Conservation (phyloP, 2,113 vertebrate species). For the Egretta garzetta region DNA sequence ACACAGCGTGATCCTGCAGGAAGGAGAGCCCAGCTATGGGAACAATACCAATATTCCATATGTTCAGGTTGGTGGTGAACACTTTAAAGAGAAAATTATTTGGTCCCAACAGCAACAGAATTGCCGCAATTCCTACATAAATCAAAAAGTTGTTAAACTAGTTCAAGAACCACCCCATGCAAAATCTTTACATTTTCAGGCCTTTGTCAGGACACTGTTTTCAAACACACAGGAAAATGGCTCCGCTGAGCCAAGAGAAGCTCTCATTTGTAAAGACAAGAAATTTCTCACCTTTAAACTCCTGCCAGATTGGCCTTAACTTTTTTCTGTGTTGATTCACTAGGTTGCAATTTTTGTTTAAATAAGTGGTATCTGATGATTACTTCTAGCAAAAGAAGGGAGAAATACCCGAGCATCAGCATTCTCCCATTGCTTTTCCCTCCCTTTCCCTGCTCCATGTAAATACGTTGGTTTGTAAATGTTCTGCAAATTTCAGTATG, state of each 20-base stretch:
- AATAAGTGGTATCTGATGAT: not conserved
- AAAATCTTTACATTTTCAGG: not conserved
- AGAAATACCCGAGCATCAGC: not conserved
- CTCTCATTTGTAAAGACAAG: not conserved
- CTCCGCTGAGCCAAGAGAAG: not conserved
- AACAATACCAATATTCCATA: slow-evolving; percentile 18
- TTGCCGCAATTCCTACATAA: not conserved
- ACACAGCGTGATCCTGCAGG: not conserved
- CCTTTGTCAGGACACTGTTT: not conserved
- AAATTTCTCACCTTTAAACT: not conserved
- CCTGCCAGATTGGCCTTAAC: not conserved
- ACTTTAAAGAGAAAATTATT: not conserved
- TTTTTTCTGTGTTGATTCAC: not conserved
- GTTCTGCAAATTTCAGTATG: not conserved
- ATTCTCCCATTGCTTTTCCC: not conserved
- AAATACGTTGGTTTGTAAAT: not conserved
- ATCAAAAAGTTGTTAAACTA: not conserved
- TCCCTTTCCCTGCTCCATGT: not conserved
- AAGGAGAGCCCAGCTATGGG: not conserved
- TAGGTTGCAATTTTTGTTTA: not conserved
- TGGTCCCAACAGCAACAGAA: not conserved
- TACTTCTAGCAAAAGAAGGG: not conserved
- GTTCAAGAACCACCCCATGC: not conserved
- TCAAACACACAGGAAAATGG: not conserved
- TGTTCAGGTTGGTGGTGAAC: slow-evolving; percentile 1